These are phyloP conservation scores for Monopis laevigella DNA, from an alignment of 2,888 invertebrate genomes.

Conservation along the genomic window DNA sequence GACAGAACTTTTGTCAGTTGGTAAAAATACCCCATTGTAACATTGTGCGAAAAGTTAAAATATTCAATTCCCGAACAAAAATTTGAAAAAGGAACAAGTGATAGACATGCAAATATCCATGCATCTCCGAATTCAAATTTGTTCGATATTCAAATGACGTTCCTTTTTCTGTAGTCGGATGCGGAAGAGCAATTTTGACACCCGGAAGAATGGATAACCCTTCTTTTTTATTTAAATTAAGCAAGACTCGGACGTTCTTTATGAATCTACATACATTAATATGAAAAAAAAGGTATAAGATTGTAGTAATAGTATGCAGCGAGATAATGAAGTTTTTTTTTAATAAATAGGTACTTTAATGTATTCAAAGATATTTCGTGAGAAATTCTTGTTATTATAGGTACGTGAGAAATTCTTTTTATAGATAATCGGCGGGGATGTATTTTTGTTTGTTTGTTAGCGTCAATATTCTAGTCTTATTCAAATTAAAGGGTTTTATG, in stretches of 20 bases:
- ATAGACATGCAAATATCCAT: constrained; percentile 52
- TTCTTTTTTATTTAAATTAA: constrained; percentile 56
- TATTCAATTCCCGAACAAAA: no score
- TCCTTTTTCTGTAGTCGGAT: constrained; percentile 36
- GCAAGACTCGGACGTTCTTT: constrained; percentile 20
- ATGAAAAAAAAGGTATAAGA: no score
- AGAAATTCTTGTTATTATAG: constrained; percentile 36
- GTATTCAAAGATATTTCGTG: constrained; percentile 49
- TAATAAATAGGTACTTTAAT: no score
- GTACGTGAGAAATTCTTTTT: constrained; percentile 41
- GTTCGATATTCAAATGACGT: constrained; percentile 57
- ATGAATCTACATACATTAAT: no score
- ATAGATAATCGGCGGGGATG: constrained; percentile 53
- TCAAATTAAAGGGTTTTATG: constrained; percentile 45
- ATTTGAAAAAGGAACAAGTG: constrained; percentile 29
- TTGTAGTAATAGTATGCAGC: no score
- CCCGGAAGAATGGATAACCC: constrained; percentile 56
- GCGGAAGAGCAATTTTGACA: constrained; percentile 65
- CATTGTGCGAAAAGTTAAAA: constrained; percentile 44
- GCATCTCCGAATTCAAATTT: constrained; percentile 31
- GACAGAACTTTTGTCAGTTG: constrained; percentile 18
- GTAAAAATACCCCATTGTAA: constrained; percentile 29
- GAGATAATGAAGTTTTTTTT: no score
- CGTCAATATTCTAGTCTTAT: constrained; percentile 57
- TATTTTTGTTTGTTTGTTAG: constrained; percentile 47